These are phyloP conservation scores for Alitta virens DNA, from an alignment of 2,888 invertebrate species.

Conservation along the genomic window DNA sequence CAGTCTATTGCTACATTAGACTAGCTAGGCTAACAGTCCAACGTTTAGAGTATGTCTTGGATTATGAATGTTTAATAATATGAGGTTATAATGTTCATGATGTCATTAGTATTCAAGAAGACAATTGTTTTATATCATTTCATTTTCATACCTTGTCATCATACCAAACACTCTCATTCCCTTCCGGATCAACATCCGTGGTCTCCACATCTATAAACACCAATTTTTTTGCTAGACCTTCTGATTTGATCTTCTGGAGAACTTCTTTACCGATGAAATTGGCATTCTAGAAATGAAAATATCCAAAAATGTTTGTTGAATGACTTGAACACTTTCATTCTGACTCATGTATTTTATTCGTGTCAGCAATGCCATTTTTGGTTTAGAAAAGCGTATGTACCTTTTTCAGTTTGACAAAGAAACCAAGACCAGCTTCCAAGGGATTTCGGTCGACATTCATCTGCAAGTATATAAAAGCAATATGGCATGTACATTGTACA, in stretches of 20 bases:
- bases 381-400: constrained; percentile 22
- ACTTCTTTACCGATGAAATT: constrained; percentile 49
- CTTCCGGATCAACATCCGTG: constrained; percentile 44
- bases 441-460: constrained; percentile 58
- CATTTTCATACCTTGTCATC: constrained; percentile 36
- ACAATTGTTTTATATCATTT: neutral
- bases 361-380: neutral
- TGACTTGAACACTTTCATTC: too few species aligned
- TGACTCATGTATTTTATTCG: too few species aligned
- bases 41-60: too few species aligned
- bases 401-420: constrained; percentile 52
- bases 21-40: too few species aligned
- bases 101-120: neutral
- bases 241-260: constrained; percentile 31
- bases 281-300: constrained; percentile 24
- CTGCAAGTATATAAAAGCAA: constrained; percentile 37
- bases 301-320: too few species aligned
- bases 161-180: constrained; percentile 51
- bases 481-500: neutral
- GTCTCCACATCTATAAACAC: constrained; percentile 40
- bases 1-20: neutral
- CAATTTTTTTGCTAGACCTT: constrained; percentile 33
- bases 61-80: too few species aligned
- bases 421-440: constrained; percentile 57
- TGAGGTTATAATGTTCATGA: neutral